Conservation (phyloP, 2,888 invertebrate species). For the Rhagonycha fulva region DNA sequence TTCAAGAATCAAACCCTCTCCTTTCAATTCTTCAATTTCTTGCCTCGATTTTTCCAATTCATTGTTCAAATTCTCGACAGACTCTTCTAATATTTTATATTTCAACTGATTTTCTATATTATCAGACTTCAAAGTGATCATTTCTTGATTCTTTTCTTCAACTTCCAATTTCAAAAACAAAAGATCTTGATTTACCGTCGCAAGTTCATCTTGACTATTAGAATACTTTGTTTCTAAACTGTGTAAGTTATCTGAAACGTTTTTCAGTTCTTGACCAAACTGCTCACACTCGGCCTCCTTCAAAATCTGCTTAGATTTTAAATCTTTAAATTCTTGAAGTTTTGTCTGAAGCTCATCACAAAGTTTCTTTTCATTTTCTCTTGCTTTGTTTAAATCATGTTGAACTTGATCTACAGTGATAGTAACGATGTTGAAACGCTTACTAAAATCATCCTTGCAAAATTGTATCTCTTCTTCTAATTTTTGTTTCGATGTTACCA, state of each 20-base stretch:
- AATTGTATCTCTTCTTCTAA: conserved; percentile 16
- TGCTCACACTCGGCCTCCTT: neutral
- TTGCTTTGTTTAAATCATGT: conserved; percentile 4
- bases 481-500: conserved; percentile 1
- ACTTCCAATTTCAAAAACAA: conserved; percentile 22
- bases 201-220: conserved; percentile 20
- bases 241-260: conserved; percentile 9
- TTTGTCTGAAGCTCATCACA: conserved; percentile 13
- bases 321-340: conserved; percentile 15
- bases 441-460: conserved; percentile 11
- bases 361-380: neutral
- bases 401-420: conserved; percentile 15
- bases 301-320: conserved; percentile 20
- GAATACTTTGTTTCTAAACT: conserved; percentile 17
- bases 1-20: conserved; percentile 24
- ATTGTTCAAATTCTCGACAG: neutral
- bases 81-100: neutral
- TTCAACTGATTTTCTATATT: neutral
- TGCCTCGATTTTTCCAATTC: conserved; percentile 5
- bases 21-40: conserved; percentile 28
- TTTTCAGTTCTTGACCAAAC: neutral
- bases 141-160: conserved; percentile 16
- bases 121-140: neutral
- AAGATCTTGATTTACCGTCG: conserved; percentile 20
- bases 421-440: conserved; percentile 19